Evolutionary conservation across 1,140 invertebrate genomes (phyloP).

Genomic region (Cydia splendana): DNA sequence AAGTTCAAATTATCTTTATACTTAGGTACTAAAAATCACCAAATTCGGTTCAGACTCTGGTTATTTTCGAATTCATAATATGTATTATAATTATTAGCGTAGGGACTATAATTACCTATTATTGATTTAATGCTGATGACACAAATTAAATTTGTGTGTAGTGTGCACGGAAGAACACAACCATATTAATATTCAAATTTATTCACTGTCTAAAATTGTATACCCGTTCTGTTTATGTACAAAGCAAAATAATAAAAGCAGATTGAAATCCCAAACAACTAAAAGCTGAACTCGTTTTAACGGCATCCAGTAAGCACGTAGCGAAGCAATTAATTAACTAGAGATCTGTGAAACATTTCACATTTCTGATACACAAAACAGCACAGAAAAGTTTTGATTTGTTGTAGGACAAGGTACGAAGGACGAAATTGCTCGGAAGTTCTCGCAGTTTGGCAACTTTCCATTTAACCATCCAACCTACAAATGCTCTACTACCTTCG

Average conservation of each 20-base stretch:
- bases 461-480: conserved; percentile 36
- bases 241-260: neutral
- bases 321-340: conserved; percentile 27
- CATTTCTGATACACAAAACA: conserved; percentile 31
- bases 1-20: too few relatives aligned
- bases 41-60: too few relatives aligned
- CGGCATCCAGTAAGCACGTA: conserved; percentile 22
- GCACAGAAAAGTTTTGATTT: conserved; percentile 48
- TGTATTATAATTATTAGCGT: too few relatives aligned
- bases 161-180: neutral
- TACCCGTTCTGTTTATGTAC: neutral
- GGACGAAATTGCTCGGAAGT: conserved; percentile 42
- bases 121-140: too few relatives aligned
- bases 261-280: conserved; percentile 1
- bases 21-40: too few relatives aligned
- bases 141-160: too few relatives aligned
- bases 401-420: conserved; percentile 42
- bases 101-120: too few relatives aligned
- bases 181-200: neutral
- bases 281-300: conserved; percentile 6
- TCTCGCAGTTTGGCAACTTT: conserved; percentile 44
- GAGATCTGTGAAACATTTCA: conserved; percentile 29
- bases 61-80: too few relatives aligned
- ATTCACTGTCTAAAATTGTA: neutral
- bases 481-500: neutral